A percentile compares a stretch with the other conserved stretches of the same genome.
Conservation (phyloP, 1,140 invertebrate species). For the Holcopasites calliopsidis region DNA sequence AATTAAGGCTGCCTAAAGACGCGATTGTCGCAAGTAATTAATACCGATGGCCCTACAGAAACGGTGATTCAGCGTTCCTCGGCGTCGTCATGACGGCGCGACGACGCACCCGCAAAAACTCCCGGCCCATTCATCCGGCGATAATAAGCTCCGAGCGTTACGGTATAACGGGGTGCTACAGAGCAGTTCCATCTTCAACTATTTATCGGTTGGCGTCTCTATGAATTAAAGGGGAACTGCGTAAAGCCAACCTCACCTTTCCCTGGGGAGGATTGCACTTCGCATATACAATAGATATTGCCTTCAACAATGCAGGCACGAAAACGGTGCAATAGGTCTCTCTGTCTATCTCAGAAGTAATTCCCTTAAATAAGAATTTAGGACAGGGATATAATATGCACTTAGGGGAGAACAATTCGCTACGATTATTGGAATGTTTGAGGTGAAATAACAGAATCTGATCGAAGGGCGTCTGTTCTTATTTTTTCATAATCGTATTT, state of each 20-base stretch:
- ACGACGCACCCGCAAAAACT: neutral
- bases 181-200: neutral
- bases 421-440: no score
- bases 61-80: constrained; percentile 13
- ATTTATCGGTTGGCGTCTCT: neutral
- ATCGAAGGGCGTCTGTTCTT: no score
- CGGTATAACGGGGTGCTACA: neutral
- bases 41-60: neutral
- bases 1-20: constrained; percentile 11
- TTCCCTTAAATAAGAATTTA: no score
- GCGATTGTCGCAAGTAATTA: constrained; percentile 9
- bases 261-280: neutral
- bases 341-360: no score
- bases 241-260: neutral
- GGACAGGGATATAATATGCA: no score
- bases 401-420: no score
- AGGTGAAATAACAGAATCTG: no score
- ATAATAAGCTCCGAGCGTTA: neutral
- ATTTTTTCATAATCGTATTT: no score
- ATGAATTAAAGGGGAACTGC: constrained; percentile 4
- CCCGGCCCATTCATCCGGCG: neutral
- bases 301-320: neutral
- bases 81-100: neutral
- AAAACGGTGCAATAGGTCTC: neutral
- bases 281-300: neutral